Evolutionary conservation across 2,113 vertebrate genomes (phyloP).

Genomic region (Apistogramma diplotaenia): DNA sequence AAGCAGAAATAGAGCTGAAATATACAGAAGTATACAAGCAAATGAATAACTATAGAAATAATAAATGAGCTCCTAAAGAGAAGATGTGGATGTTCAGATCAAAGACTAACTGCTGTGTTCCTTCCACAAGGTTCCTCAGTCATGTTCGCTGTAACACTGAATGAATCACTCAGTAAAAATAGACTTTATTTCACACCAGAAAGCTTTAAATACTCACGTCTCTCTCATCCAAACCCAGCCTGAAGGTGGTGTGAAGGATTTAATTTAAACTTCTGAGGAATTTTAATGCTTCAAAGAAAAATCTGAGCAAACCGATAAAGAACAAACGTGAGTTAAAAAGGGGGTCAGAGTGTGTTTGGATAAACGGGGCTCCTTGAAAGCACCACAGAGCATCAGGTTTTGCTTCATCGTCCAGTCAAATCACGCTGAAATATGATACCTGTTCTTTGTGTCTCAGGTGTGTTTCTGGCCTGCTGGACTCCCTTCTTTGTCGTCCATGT

Average conservation of each 20-base stretch:
- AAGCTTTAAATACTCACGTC: neutral
- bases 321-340: neutral
- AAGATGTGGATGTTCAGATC: neutral
- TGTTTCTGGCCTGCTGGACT: slow-evolving; percentile 79
- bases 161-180: slow-evolving; percentile 24
- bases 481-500: slow-evolving; percentile 80
- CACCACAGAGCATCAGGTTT: neutral
- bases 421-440: neutral
- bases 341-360: neutral
- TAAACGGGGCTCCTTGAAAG: neutral
- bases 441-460: slow-evolving; percentile 56
- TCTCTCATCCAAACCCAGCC: neutral
- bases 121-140: neutral
- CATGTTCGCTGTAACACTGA: neutral
- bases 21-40: no score
- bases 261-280: neutral
- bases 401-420: no score
- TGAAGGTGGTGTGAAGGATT: neutral
- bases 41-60: no score
- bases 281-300: neutral
- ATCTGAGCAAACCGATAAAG: neutral
- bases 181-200: slow-evolving; percentile 15
- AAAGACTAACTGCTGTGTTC: neutral
- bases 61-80: no score
- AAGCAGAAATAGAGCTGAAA: no score